These are phyloP conservation scores for Pachyramphus minor DNA, from an alignment of 2,113 vertebrate genomes.

Conservation along the genomic window DNA sequence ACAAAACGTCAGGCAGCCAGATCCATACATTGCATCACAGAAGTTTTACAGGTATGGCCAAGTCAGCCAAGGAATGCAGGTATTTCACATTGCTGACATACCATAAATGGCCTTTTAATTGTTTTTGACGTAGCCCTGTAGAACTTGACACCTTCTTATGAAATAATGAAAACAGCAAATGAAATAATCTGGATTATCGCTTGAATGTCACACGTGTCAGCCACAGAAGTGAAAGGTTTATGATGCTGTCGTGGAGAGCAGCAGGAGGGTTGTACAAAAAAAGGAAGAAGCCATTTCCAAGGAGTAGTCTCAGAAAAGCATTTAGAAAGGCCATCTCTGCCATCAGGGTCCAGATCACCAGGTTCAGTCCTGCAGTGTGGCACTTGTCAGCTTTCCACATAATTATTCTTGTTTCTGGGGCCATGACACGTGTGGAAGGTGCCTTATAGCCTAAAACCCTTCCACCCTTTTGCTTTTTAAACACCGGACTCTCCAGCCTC, in stretches of 20 bases:
- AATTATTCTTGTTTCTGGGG: not conserved
- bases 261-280: not conserved
- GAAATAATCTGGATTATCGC: not conserved
- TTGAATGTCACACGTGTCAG: not conserved
- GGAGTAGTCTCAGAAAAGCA: not conserved
- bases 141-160: not conserved
- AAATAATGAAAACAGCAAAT: not conserved
- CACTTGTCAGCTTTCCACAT: not conserved
- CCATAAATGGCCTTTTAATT: not conserved
- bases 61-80: constrained; percentile 2
- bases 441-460: not conserved
- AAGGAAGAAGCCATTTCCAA: not conserved
- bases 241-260: not conserved
- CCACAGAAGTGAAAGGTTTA: not conserved
- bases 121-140: not conserved
- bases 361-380: not conserved
- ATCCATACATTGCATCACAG: not conserved
- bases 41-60: not conserved
- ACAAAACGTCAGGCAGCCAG: not conserved
- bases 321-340: not conserved
- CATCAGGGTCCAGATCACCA: not conserved
- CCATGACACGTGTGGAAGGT: accelerated
- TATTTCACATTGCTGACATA: not conserved
- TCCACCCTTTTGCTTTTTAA: not conserved
- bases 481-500: not conserved